Percentiles rank a stretch among this genome's conserved stretches.
These are phyloP conservation scores for Rhopilema esculentum DNA, from an alignment of 30 jellyfish, hydroid and myxozoan genomes.

Conservation along the genomic window DNA sequence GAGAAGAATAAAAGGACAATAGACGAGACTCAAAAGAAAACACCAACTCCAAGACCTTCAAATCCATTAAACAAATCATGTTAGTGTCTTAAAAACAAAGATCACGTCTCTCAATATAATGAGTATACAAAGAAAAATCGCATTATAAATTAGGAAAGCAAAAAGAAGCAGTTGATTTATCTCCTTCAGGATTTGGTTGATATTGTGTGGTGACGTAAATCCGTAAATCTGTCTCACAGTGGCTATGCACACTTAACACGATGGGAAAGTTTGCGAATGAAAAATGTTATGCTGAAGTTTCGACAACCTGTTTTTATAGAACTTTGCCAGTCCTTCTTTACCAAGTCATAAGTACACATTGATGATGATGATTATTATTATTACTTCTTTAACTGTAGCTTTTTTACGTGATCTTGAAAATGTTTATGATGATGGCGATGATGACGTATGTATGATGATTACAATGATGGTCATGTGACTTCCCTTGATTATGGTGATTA, in stretches of 20 bases:
- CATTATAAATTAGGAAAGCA: neutral
- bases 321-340: too few species aligned
- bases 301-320: too few species aligned
- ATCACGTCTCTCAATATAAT: neutral
- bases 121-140: neutral
- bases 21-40: neutral
- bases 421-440: neutral
- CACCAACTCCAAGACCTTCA: neutral
- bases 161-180: neutral
- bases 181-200: neutral
- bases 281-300: too few species aligned
- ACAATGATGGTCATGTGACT: neutral
- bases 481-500: neutral
- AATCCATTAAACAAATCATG: neutral
- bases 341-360: too few species aligned
- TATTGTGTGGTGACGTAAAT: neutral
- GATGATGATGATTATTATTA: neutral
- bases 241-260: too few species aligned
- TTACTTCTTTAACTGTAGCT: neutral
- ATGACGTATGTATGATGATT: neutral
- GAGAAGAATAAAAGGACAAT: neutral
- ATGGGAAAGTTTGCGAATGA: too few species aligned
- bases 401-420: neutral
- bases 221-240: too few species aligned
- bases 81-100: neutral